phyloP scores from a whole-genome alignment of 2,113 vertebrate species.

The Laticauda laticaudata region DNA sequence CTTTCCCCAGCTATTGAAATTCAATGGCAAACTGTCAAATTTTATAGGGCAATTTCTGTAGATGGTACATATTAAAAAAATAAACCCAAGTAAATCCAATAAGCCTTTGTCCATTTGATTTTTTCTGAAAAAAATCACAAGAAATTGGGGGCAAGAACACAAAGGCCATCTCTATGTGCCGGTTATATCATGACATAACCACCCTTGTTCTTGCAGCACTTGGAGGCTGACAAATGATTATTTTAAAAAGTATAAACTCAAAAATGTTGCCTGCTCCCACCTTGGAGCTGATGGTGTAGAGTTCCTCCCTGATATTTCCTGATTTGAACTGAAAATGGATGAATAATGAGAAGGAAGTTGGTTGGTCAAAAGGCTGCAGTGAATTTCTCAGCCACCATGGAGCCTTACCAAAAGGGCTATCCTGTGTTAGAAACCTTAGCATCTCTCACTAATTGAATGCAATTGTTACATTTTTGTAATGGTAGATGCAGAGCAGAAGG shows the following conservation, averaged over 20 bases:
- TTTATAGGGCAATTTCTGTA: background rate
- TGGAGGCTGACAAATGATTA: background rate
- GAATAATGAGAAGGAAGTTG: background rate
- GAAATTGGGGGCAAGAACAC: background rate
- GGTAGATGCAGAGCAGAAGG: background rate
- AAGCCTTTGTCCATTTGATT: background rate
- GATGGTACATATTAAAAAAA: background rate
- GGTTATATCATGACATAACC: background rate
- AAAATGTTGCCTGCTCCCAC: background rate
- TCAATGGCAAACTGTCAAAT: background rate
- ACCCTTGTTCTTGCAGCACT: background rate
- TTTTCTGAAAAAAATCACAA: background rate
- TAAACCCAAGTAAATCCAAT: background rate
- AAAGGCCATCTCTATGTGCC: background rate
- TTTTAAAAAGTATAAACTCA: background rate
- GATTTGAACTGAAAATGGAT: background rate
- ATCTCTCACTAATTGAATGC: background rate
- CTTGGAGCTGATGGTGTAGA: background rate
- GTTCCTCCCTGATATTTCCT: background rate
- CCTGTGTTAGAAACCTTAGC: background rate
- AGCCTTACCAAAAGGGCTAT: background rate
- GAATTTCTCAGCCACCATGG: background rate
- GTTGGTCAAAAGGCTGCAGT: background rate
- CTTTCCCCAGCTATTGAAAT: background rate
- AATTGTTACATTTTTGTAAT: background rate